These are phyloP conservation scores for Brachypterus glaber DNA, from an alignment of 2,888 invertebrate species.

Conservation along the genomic window DNA sequence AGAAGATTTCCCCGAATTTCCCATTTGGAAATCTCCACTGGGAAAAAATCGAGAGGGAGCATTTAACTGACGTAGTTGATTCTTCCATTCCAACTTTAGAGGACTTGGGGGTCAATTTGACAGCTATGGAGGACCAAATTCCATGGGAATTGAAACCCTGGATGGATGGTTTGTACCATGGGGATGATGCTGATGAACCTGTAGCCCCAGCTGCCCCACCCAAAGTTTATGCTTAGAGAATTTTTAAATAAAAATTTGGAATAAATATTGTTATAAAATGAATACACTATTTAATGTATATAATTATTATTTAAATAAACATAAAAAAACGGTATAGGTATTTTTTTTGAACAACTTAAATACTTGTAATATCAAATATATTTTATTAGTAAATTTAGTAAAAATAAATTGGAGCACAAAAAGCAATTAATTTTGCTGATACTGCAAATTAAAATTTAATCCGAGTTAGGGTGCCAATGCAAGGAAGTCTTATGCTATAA, in stretches of 20 bases:
- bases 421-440: too few relatives aligned
- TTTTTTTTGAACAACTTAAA: too few relatives aligned
- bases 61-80: conserved; percentile 58
- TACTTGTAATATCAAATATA: too few relatives aligned
- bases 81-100: conserved; percentile 65
- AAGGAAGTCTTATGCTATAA: too few relatives aligned
- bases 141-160: conserved; percentile 71
- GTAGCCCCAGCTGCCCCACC: conserved; percentile 57
- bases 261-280: too few relatives aligned
- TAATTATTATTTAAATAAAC: too few relatives aligned
- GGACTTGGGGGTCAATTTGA: conserved; percentile 76
- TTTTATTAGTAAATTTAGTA: too few relatives aligned
- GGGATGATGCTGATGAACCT: conserved; percentile 62
- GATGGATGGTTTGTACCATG: conserved; percentile 60
- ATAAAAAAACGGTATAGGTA: too few relatives aligned
- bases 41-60: conserved; percentile 77
- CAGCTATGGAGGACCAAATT: conserved; percentile 68
- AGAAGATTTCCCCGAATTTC: conserved; percentile 52
- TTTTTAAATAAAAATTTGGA: neutral
- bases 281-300: too few relatives aligned
- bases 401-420: too few relatives aligned
- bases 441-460: too few relatives aligned
- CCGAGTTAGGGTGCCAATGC: too few relatives aligned
- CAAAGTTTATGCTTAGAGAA: conserved; percentile 35
- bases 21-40: conserved; percentile 62